A percentile compares a stretch with the other conserved stretches of the same genome.
phyloP scores from a whole-genome alignment of 2,113 vertebrate genomes.

The Albula goreensis region DNA sequence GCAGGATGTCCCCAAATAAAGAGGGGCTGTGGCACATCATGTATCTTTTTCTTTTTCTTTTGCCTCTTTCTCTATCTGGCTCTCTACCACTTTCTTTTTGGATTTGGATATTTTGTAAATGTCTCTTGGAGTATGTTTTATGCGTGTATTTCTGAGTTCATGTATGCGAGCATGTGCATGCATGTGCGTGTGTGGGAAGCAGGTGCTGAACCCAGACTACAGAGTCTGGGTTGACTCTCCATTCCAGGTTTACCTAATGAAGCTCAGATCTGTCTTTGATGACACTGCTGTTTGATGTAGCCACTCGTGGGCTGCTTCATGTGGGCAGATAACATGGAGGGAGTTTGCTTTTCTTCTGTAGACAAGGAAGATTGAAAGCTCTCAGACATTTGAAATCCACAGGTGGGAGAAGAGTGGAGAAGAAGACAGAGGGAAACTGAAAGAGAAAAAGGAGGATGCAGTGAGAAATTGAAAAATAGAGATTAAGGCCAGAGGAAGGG shows the following conservation, averaged over 20 bases:
- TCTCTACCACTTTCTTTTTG: too few relatives aligned
- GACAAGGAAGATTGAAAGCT: slow-evolving; percentile 64
- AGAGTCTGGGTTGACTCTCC: slow-evolving; percentile 43
- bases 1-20: too few relatives aligned
- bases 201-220: too few relatives aligned
- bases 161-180: slow-evolving; percentile 27
- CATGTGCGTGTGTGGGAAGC: neutral
- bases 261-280: slow-evolving; percentile 54
- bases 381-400: slow-evolving; percentile 42
- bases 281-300: slow-evolving; percentile 58
- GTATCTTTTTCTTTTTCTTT: too few relatives aligned
- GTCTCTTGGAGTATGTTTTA: neutral
- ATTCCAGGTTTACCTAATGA: slow-evolving; percentile 62
- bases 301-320: slow-evolving; percentile 48
- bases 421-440: slow-evolving; percentile 16
- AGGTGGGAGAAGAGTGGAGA: neutral
- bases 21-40: too few relatives aligned
- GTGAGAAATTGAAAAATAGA: neutral
- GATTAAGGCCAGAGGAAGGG: slow-evolving; percentile 28
- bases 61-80: too few relatives aligned
- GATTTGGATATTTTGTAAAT: too few relatives aligned
- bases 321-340: slow-evolving; percentile 59
- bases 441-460: too few relatives aligned
- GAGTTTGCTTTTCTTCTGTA: slow-evolving; percentile 67
- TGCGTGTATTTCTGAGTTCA: slow-evolving; percentile 21